These are phyloP conservation scores for Fistularia tabacaria DNA, from an alignment of 2,797 vertebrate genomes.

Conservation along the genomic window DNA sequence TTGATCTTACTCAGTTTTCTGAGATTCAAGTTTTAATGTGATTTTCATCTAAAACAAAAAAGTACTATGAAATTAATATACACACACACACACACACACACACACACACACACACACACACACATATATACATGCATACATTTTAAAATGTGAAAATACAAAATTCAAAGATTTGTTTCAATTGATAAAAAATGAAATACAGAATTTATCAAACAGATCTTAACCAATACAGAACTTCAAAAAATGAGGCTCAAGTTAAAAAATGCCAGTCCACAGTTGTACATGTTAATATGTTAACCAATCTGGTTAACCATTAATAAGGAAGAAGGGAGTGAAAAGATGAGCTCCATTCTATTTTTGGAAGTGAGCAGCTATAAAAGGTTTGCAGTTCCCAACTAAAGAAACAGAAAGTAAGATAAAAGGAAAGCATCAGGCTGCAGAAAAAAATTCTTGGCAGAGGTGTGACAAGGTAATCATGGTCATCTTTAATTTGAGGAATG, in stretches of 20 bases:
- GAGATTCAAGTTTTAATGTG: too few species aligned
- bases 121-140: too few species aligned
- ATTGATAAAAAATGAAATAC: too few species aligned
- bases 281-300: conserved; percentile 67
- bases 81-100: too few species aligned
- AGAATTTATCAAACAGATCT: conserved; percentile 1
- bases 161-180: too few species aligned
- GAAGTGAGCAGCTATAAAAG: conserved; percentile 55
- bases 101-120: too few species aligned
- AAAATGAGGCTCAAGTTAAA: conserved; percentile 23
- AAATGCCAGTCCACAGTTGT: conserved; percentile 57
- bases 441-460: conserved; percentile 45
- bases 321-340: conserved; percentile 36
- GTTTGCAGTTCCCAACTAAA: conserved; percentile 31
- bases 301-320: conserved; percentile 32
- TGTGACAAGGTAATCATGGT: conserved; percentile 39
- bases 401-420: conserved; percentile 48
- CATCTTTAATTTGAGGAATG: conserved; percentile 42
- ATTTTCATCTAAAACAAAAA: too few species aligned
- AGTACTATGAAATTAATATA: too few species aligned
- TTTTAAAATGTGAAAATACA: too few species aligned
- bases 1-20: too few species aligned
- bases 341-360: conserved; percentile 50
- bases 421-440: conserved; percentile 26
- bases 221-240: conserved; percentile 39